Evolutionary conservation across 2,113 vertebrate species (phyloP).

Genomic region (Platanista minor): DNA sequence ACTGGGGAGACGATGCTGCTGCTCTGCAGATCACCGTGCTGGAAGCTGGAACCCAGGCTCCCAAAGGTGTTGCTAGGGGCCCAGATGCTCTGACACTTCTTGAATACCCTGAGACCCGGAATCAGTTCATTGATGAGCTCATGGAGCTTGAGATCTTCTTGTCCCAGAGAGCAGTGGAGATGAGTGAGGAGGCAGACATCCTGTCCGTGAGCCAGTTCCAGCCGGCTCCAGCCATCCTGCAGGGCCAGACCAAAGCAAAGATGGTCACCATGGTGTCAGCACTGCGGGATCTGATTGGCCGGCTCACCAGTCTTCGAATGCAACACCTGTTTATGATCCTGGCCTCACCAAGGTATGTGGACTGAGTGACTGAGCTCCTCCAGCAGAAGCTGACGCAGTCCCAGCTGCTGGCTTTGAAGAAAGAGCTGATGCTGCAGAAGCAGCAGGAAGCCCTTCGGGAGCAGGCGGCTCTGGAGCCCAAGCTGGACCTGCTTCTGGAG

Average conservation of each 20-base stretch:
- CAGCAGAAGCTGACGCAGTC: slow-evolving; percentile 92
- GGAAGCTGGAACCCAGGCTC: slow-evolving; percentile 87
- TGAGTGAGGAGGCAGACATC: slow-evolving; percentile 90
- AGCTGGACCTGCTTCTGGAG: slow-evolving; percentile 87
- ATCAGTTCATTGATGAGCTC: slow-evolving; percentile 93
- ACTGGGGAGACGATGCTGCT: slow-evolving; percentile 83
- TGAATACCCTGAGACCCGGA: slow-evolving; percentile 87
- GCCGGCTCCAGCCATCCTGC: slow-evolving; percentile 89
- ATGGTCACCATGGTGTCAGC: slow-evolving; percentile 79
- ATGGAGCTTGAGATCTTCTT: slow-evolving; percentile 96
- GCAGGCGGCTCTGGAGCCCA: slow-evolving; percentile 89
- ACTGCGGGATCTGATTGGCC: slow-evolving; percentile 82
- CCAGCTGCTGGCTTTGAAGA: slow-evolving; percentile 88
- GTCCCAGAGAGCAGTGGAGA: slow-evolving; percentile 89
- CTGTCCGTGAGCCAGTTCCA: slow-evolving; percentile 95
- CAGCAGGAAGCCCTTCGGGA: slow-evolving; percentile 86
- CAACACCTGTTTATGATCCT: slow-evolving; percentile 96
- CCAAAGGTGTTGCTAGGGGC: slow-evolving; percentile 87
- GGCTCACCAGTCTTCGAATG: slow-evolving; percentile 88
- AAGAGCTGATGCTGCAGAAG: slow-evolving; percentile 82
- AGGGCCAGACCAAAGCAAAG: slow-evolving; percentile 83
- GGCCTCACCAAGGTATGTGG: slow-evolving; percentile 94
- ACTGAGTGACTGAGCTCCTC: slow-evolving; percentile 90
- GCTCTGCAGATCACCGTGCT: slow-evolving; percentile 85
- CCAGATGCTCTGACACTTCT: slow-evolving; percentile 90